Percentiles rank a stretch among this genome's conserved stretches.
These are phyloP conservation scores for Nothura maculosa DNA, from an alignment of 2,797 vertebrate species.

Conservation along the genomic window DNA sequence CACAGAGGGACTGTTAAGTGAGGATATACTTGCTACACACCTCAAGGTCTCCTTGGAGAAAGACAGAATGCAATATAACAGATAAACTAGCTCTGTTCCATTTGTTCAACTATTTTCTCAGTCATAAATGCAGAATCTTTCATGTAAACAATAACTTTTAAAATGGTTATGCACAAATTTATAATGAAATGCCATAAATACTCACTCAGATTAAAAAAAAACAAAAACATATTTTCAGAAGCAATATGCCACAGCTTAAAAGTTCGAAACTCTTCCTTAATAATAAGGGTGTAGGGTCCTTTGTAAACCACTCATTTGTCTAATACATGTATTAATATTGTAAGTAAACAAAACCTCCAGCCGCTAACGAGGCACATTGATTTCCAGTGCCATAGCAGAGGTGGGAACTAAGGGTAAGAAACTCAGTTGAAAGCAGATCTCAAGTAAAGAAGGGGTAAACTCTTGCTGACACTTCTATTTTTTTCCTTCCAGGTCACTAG, in stretches of 20 bases:
- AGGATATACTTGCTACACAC: neutral
- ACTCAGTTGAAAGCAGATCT: neutral
- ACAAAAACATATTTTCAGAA: neutral
- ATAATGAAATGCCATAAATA: neutral
- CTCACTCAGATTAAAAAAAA: neutral
- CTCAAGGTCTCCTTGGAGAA: neutral
- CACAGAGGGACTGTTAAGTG: neutral
- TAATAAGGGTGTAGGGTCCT: accelerated
- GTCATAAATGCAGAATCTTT: neutral
- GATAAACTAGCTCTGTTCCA: neutral
- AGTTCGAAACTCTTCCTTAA: neutral
- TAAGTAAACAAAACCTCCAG: neutral
- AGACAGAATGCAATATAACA: neutral
- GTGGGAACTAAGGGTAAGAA: no score
- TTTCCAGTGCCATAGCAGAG: neutral
- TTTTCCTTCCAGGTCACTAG: neutral
- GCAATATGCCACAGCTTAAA: accelerated
- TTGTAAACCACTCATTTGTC: neutral
- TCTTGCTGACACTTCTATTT: neutral
- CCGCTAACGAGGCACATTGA: neutral
- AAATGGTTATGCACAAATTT: neutral
- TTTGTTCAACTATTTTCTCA: slow-evolving; percentile 9
- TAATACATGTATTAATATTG: neutral
- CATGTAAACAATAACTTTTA: neutral
- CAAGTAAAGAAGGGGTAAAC: no score